These are phyloP conservation scores for Tetheella fluctuosa DNA, from an alignment of 2,888 invertebrate genomes.

Conservation along the genomic window DNA sequence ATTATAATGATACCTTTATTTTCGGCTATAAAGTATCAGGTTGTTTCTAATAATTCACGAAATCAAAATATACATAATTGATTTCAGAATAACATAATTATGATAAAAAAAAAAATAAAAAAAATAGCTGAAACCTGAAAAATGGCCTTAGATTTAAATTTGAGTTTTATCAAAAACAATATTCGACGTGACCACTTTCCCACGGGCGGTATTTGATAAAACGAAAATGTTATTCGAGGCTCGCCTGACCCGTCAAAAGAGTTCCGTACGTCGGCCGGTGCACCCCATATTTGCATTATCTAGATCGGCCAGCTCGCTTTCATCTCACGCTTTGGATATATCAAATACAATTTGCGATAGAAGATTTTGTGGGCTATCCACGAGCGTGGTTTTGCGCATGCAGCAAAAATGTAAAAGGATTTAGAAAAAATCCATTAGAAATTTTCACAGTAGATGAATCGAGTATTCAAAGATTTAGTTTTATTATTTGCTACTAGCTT, in stretches of 20 bases:
- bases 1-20: no score
- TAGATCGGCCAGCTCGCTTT: slow-evolving; percentile 70
- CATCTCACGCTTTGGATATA: slow-evolving; percentile 73
- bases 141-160: neutral
- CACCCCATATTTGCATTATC: slow-evolving; percentile 69
- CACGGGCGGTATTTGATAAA: slow-evolving; percentile 48
- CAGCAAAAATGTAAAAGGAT: slow-evolving; percentile 22
- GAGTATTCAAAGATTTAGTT: neutral
- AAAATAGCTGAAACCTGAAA: neutral
- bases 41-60: no score
- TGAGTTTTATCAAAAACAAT: slow-evolving; percentile 27
- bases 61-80: no score
- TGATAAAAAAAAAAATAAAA: no score
- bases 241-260: slow-evolving; percentile 52
- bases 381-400: slow-evolving; percentile 30
- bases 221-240: slow-evolving; percentile 53
- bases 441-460: slow-evolving; percentile 8
- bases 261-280: slow-evolving; percentile 33
- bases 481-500: neutral
- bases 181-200: slow-evolving; percentile 36
- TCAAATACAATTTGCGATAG: slow-evolving; percentile 76
- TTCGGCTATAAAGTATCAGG: no score
- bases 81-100: no score
- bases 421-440: slow-evolving; percentile 15
- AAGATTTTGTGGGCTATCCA: slow-evolving; percentile 62